Base-by-base conservation (phyloP, 2,797 vertebrate genomes). In the Acrossocheilus wenchowensis region DNA sequence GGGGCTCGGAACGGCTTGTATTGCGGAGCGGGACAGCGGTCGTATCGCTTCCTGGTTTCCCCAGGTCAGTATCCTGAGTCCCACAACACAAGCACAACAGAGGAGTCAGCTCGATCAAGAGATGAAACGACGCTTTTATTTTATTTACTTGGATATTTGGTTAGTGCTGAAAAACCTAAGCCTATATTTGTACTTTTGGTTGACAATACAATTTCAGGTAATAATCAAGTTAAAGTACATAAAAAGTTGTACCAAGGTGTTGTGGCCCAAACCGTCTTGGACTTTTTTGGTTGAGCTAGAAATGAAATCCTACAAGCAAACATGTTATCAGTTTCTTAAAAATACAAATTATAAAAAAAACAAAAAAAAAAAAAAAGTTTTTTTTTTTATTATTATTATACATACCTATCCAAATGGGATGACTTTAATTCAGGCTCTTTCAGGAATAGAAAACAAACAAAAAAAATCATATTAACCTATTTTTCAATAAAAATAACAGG, bases 31-130 rank as follows among this genome's bases (percentile, higher is more conserved):
- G 4, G 92, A 86, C 52, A 90, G 62, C 1, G 91, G 91, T 88
- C 95, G 91, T 87, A 96, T 95, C 4, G 94, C 84, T 86, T 96
- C 94, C 92, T 95, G 96, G 86, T 90, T 90, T 71, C 95, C 93
- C 95, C 95, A 95, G 21, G 80, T 92, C 89, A 93, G 92, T 84
- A 92, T 94, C 84, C 92, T 92, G 73, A 89, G 93, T 14, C 62
- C 50, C 34, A 50, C 19, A 5, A n/a, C 81, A 30, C 60, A 12
- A 26, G 14, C 64, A 57, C 50, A 10, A 71, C 34, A 87, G 4
- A 54, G 11, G 23, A 7, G 26, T 45, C 52, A 43, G 52, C 14
- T 86, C 69, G 43, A 66, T 52, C 84, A 86, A 15, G 30, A 81
- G 19, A 81, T 26, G 41, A 82, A 52, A 43, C 64, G 19, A 7